Base-by-base conservation (phyloP, 1,140 invertebrate genomes). In the Caenorhabditis remanei region DNA sequence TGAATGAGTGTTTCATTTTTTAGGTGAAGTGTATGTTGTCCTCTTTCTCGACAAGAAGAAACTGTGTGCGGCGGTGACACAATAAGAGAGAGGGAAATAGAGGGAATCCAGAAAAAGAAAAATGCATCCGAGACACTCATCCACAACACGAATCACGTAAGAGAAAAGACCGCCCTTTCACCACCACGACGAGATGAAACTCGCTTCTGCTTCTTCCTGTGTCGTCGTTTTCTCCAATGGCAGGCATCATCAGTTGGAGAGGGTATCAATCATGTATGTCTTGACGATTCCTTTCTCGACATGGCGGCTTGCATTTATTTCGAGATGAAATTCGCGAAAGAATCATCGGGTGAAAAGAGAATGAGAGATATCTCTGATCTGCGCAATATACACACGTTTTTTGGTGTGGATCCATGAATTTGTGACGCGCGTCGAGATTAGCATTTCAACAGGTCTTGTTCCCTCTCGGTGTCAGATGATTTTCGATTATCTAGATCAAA, bases 251-350 rank as follows among this genome's bases (percentile, higher is more conserved):
- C 9, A 32, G 0, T 32, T 0, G 32, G 32, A 32, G 32, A n/a
- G 67, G 67, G 67, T 79, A 79, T 79, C 71, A 79, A 79, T 79
- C 71, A 53, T 53, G 32, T 32, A 71, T 71, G 65, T 46, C 14
- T 71, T 71, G 40, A 19, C 65, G 65, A 71, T 53, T 79, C 71
- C n/a, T 79, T 79, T 79, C 71, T 79, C 71, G 71, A 50, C 16
- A n/a, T n/a, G 13, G 63, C 9, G 13, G 9, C 11, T 21, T 19
- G 32, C 32, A 32, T 40, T 65, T 65, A n/a, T 61, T 61, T 61
- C 56, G 21, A 61, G n/a, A n/a, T 19, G 58, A 61, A 61, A 32
- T 71, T 46, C 6, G 61, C 24, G 21, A 65, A 32, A 32, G 32
- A 32, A 32, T 32, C 32, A 32, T 65, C 2, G 21, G 56, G 56